Conservation (phyloP, 2,888 invertebrate species). For the Thecophora atra region DNA sequence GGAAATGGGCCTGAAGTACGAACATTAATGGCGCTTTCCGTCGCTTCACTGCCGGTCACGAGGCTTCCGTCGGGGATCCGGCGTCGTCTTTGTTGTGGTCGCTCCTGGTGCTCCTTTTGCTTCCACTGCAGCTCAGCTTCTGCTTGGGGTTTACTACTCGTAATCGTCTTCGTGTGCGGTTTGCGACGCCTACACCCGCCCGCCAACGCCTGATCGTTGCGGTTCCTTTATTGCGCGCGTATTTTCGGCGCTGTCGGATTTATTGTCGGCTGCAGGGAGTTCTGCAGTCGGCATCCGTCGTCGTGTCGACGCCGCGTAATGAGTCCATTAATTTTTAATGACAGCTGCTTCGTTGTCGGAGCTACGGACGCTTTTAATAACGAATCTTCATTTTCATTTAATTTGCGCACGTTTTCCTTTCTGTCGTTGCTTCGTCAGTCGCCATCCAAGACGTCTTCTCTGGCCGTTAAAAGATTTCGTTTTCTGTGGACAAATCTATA, state of each 20-base stretch:
- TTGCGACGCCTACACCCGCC: too few species aligned
- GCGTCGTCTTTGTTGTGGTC: not conserved
- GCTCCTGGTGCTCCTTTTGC: not conserved
- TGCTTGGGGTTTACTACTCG: constrained; percentile 7
- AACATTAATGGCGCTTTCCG: constrained; percentile 2
- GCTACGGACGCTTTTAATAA: constrained; percentile 16
- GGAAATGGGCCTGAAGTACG: not conserved
- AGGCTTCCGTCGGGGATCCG: not conserved
- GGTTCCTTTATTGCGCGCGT: not conserved
- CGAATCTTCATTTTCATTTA: constrained; percentile 28
- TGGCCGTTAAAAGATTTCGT: not conserved
- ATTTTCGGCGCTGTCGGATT: constrained; percentile 12
- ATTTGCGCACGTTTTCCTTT: constrained; percentile 29
- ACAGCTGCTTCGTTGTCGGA: constrained; percentile 9
- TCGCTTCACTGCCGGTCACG: not conserved
- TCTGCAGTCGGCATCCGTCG: not conserved
- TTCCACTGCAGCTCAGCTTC: constrained; percentile 15
- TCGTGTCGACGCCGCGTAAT: not conserved
- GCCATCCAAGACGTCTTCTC: not conserved
- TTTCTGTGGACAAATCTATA: not conserved
- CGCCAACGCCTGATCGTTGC: not conserved
- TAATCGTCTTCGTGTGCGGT: not conserved
- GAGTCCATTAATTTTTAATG: constrained; percentile 5
- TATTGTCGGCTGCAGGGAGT: not conserved
- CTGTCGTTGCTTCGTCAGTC: constrained; percentile 6